Base-by-base conservation (phyloP, 2,888 invertebrate species). In the Harpalus rufipes region DNA sequence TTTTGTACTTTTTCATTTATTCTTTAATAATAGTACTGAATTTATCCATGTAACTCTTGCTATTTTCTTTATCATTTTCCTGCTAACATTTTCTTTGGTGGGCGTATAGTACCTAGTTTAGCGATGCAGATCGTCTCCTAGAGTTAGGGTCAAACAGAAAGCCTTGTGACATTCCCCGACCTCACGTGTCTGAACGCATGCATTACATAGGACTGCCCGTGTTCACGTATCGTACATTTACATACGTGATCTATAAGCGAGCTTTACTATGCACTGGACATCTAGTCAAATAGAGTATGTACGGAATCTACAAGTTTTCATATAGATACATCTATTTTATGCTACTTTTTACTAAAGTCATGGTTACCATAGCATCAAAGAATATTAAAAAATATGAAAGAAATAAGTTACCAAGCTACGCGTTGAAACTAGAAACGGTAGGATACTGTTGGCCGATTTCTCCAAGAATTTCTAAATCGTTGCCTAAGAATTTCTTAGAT, bases 201-300 rank as follows among this genome's bases (percentile, higher is more conserved):
- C 32, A 32, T 32, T 32, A 32, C 32, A 32, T 5, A 32, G 32
- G 32, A 32, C 32, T 61, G 14, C 61, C 18, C 39, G 41, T 41
- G 44, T 14, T 16, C 44, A 44, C 72, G 72, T 10, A 44, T 51
- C 72, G 72, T 10, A 44, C 72, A 74, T 74, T 74, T 74, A 74
- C 72, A 74, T 74, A 74, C 44, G 72, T 74, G 72, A 74, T 74
- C 72, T 74, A 74, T 51, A 44, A 41, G 16, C 18, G 16, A 74
- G 51, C 72, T 74, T 74, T 74, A 18, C 51, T 44, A 51, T 51
- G 44, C 44, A 6, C 10, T 51, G 44, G 44, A 51, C 44, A 10
- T 12, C 8, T 12, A 51, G 44, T 51, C 44, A 51, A 51, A 51
- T 51, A 51, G 44, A 51, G 10, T 51, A 51, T 51, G 44, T 12